Percentiles rank a stretch among this genome's conserved stretches.
These are phyloP conservation scores for Coreoperca whiteheadi DNA, from an alignment of 2,113 vertebrate genomes.

Conservation along the genomic window DNA sequence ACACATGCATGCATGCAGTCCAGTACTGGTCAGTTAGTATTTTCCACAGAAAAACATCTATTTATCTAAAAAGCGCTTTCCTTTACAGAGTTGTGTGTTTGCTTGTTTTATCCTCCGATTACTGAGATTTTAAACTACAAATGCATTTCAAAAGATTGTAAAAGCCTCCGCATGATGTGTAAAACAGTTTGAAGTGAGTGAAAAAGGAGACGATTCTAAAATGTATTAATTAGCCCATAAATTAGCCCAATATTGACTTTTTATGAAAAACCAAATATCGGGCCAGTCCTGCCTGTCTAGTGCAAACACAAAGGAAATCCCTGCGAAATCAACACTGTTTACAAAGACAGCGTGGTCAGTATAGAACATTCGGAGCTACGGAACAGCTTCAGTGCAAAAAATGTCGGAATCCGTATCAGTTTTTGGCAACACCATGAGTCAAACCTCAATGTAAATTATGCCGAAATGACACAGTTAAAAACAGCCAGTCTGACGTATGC, in stretches of 20 bases:
- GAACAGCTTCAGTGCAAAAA: not conserved
- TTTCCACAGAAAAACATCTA: conserved; percentile 44
- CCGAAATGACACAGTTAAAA: conserved; percentile 48
- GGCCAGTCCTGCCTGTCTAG: not conserved
- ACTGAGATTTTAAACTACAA: not conserved
- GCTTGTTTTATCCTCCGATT: not conserved
- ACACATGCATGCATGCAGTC: conserved; percentile 7
- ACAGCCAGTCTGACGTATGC: conserved; percentile 32
- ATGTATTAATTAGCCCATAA: not conserved
- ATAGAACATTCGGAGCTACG: too few species aligned
- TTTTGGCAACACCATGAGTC: conserved; percentile 16
- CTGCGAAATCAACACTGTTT: not conserved
- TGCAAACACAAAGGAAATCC: not conserved
- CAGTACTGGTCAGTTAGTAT: conserved; percentile 45
- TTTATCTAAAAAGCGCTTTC: not conserved
- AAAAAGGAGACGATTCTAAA: not conserved
- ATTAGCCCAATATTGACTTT: not conserved
- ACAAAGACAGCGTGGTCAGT: not conserved
- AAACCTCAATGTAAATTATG: conserved; percentile 25
- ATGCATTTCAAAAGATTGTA: not conserved
- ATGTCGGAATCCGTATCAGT: not conserved
- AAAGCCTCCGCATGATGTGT: not conserved
- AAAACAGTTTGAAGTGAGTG: not conserved
- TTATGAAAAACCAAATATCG: not conserved
- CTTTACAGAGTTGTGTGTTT: not conserved